Evolutionary conservation across 1,140 invertebrate species (phyloP).

Genomic region (Lasioglossum baleicum): DNA sequence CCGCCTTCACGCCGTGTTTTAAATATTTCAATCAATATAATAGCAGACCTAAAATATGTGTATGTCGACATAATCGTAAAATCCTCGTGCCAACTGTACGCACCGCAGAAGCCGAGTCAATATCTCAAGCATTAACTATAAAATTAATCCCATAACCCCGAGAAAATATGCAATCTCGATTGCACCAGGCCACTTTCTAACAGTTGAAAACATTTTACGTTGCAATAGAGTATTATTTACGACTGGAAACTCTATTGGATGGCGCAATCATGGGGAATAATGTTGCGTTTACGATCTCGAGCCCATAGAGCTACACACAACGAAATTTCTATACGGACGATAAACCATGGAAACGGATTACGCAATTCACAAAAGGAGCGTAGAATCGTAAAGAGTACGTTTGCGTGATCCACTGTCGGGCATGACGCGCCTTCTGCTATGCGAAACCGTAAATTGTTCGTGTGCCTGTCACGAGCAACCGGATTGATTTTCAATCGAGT

Average conservation of each 20-base stretch:
- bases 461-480: too few relatives aligned
- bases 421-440: too few relatives aligned
- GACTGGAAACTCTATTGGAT: neutral
- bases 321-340: neutral
- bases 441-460: too few relatives aligned
- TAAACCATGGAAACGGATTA: neutral
- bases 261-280: neutral
- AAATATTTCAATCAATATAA: too few relatives aligned
- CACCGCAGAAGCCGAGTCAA: too few relatives aligned
- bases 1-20: too few relatives aligned
- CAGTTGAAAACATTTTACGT: neutral
- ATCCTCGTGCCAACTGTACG: too few relatives aligned
- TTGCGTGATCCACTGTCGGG: too few relatives aligned
- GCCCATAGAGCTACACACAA: neutral
- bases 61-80: too few relatives aligned
- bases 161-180: neutral
- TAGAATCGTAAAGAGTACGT: neutral
- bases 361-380: constrained; percentile 12
- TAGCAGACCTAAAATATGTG: too few relatives aligned
- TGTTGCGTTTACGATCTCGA: neutral
- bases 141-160: neutral
- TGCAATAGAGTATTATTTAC: neutral
- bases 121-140: too few relatives aligned
- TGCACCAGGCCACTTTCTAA: neutral
- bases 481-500: too few relatives aligned